Evolutionary conservation across 2,113 vertebrate species (phyloP).

Genomic region (Okapia johnstoni): DNA sequence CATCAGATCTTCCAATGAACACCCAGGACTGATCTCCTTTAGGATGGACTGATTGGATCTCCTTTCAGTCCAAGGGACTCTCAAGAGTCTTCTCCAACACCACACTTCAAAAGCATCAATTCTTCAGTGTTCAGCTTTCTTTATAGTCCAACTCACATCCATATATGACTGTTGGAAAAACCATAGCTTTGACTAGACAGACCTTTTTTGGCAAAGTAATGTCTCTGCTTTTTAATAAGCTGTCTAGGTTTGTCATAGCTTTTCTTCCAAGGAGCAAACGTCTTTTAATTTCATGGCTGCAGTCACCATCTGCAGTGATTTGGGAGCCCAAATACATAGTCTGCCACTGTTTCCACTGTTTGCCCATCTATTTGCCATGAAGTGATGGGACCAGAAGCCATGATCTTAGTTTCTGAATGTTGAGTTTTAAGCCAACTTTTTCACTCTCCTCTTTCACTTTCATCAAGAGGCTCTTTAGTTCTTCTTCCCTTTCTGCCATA

Average conservation of each 20-base stretch:
- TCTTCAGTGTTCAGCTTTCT: background rate
- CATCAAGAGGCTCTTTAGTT: background rate
- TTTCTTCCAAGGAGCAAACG: background rate
- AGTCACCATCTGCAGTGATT: background rate
- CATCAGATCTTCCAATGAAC: background rate
- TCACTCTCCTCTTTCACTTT: background rate
- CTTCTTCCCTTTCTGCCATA: background rate
- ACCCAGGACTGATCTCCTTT: background rate
- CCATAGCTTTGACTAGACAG: background rate
- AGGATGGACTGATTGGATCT: background rate
- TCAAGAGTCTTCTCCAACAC: background rate
- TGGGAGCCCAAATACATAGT: background rate
- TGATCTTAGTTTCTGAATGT: background rate
- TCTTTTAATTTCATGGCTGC: background rate
- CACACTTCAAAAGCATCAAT: background rate
- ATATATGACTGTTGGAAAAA: background rate
- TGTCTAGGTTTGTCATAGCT: background rate
- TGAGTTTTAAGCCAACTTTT: background rate
- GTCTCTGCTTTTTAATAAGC: background rate
- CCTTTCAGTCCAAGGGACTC: background rate
- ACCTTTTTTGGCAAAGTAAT: background rate
- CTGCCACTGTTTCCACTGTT: background rate
- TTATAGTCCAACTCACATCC: background rate
- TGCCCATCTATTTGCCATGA: background rate
- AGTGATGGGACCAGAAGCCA: background rate